Conservation (phyloP, 2,113 vertebrate genomes). For the Clarias macrocephalus region DNA sequence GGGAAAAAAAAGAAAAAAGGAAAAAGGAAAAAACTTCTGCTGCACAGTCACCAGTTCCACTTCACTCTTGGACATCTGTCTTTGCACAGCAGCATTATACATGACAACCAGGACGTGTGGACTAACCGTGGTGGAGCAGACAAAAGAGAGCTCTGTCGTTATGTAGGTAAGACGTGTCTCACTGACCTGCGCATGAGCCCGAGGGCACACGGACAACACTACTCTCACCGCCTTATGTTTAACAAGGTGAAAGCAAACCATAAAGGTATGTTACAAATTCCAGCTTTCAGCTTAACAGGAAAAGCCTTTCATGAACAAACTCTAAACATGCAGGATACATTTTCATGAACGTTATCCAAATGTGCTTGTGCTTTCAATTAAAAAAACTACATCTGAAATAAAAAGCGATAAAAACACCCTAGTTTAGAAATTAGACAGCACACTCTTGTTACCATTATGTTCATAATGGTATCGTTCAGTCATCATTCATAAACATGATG, state of each 20-base stretch:
- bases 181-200: conserved; percentile 30
- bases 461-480: conserved; percentile 38
- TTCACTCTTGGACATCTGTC: conserved; percentile 33
- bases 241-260: background rate
- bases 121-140: conserved; percentile 29
- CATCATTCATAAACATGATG: too few species aligned
- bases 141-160: conserved; percentile 38
- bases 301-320: conserved; percentile 3
- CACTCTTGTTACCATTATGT: conserved; percentile 34
- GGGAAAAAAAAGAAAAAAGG: too few species aligned
- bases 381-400: background rate
- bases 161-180: conserved; percentile 45
- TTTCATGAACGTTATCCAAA: background rate
- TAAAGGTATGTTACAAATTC: background rate
- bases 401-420: conserved; percentile 25
- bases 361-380: background rate
- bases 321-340: background rate
- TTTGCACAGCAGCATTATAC: conserved; percentile 33
- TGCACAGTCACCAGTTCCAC: conserved; percentile 9
- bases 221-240: conserved; percentile 13
- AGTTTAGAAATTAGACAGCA: conserved; percentile 52
- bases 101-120: conserved; percentile 2
- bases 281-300: conserved; percentile 3
- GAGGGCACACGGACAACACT: conserved; percentile 16
- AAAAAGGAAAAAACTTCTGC: background rate